Evolutionary conservation across 2,888 invertebrate species (phyloP).

Genomic region (Apodemia mormo): DNA sequence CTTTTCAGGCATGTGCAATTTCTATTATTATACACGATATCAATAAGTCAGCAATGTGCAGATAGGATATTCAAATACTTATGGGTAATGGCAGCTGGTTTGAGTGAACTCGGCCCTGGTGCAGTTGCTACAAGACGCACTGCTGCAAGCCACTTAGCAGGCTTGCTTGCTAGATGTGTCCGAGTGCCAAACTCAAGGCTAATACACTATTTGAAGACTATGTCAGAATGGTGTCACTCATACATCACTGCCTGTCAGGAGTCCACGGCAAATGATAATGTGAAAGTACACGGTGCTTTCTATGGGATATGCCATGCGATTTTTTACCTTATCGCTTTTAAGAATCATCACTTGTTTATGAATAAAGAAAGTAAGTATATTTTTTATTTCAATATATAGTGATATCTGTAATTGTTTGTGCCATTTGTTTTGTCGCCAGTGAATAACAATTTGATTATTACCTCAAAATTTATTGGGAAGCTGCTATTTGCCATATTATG

Average conservation of each 20-base stretch:
- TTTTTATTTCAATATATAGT: too few relatives aligned
- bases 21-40: slow-evolving; percentile 72
- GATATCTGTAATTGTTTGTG: too few relatives aligned
- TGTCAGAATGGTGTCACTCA: slow-evolving; percentile 91
- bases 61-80: slow-evolving; percentile 62
- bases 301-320: slow-evolving; percentile 95
- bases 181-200: slow-evolving; percentile 65
- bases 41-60: slow-evolving; percentile 71
- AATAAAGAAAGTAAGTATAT: slow-evolving; percentile 75
- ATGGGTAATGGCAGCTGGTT: slow-evolving; percentile 68
- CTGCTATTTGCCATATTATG: too few relatives aligned
- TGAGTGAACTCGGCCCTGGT: slow-evolving; percentile 60
- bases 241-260: slow-evolving; percentile 88
- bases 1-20: slow-evolving; percentile 72
- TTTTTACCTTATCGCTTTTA: slow-evolving; percentile 95
- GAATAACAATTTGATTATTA: too few relatives aligned
- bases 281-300: slow-evolving; percentile 91
- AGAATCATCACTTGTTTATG: slow-evolving; percentile 90
- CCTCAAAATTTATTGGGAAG: too few relatives aligned
- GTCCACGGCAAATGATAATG: slow-evolving; percentile 56
- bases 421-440: too few relatives aligned
- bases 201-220: slow-evolving; percentile 71
- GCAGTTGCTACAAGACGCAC: slow-evolving; percentile 65
- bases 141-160: slow-evolving; percentile 69
- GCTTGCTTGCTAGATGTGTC: slow-evolving; percentile 67